phyloP scores from a whole-genome alignment of 2,888 invertebrate genomes.

The Trichogramma evanescens region DNA sequence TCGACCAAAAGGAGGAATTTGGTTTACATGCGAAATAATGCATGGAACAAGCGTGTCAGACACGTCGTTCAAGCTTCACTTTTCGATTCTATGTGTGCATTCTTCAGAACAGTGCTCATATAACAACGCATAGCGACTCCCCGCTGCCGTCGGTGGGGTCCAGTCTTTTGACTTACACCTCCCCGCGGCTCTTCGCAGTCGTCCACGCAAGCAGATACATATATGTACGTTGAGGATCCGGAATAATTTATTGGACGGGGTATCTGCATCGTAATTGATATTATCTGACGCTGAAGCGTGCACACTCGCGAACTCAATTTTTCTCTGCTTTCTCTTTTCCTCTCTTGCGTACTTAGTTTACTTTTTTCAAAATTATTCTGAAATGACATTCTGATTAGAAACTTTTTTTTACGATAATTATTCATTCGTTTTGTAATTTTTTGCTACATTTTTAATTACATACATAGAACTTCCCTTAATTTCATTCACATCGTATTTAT shows the following conservation, averaged over 20 bases:
- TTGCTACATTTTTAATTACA: neutral
- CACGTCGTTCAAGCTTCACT: slow-evolving; percentile 21
- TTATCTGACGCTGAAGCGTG: slow-evolving; percentile 28
- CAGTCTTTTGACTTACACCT: no score
- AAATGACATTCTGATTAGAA: no score
- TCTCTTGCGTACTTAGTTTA: slow-evolving; percentile 18
- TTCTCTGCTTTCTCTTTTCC: slow-evolving; percentile 14
- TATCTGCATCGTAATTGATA: slow-evolving; percentile 35
- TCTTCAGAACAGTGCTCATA: no score
- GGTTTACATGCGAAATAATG: no score
- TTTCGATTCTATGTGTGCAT: slow-evolving; percentile 10
- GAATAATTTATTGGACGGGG: slow-evolving; percentile 31
- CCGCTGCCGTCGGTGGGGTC: slow-evolving; percentile 13
- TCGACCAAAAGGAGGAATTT: no score
- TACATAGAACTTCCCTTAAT: neutral
- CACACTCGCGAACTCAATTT: slow-evolving; percentile 16
- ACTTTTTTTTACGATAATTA: no score
- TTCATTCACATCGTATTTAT: neutral
- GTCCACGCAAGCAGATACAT: no score
- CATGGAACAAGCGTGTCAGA: no score
- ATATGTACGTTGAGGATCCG: slow-evolving; percentile 14
- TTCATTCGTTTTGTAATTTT: neutral
- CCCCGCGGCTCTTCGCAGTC: slow-evolving; percentile 13
- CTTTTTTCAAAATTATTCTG: neutral
- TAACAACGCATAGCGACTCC: slow-evolving; percentile 10